Conservation (phyloP, 30 jellyfish, hydroid and myxozoan species). For the Turritopsis dohrnii region DNA sequence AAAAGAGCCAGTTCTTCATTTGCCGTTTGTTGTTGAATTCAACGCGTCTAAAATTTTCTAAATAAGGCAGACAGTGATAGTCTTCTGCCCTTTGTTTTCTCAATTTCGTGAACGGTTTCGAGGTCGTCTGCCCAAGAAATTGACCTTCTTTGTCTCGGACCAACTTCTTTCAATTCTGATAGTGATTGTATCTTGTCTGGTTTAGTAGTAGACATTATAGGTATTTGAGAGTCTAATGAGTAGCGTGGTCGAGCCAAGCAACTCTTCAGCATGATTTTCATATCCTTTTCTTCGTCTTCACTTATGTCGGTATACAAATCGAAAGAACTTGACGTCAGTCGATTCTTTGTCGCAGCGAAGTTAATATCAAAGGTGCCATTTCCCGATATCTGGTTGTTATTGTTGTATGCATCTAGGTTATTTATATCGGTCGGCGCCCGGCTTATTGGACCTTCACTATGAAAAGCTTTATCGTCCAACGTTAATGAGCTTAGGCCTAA, state of each 20-base stretch:
- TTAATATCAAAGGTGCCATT: background rate
- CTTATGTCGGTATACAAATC: background rate
- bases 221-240: background rate
- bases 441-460: background rate
- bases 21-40: background rate
- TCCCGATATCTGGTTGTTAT: background rate
- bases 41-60: background rate
- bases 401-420: background rate
- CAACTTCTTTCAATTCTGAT: background rate
- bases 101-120: slow-evolving; percentile 5
- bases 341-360: background rate
- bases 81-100: slow-evolving; percentile 10
- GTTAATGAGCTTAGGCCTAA: background rate
- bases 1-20: background rate
- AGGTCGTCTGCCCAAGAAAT: slow-evolving; percentile 18
- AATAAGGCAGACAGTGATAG: background rate
- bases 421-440: background rate
- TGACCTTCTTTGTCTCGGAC: background rate
- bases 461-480: background rate
- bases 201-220: background rate
- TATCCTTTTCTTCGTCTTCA: slow-evolving; percentile 12
- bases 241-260: slow-evolving; percentile 9
- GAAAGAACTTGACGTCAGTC: background rate
- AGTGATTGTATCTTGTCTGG: background rate
- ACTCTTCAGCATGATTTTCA: background rate